Percentiles rank a stretch among this genome's conserved stretches.
These are phyloP conservation scores for Tapirus indicus DNA, from an alignment of 2,797 vertebrate genomes.

Conservation along the genomic window DNA sequence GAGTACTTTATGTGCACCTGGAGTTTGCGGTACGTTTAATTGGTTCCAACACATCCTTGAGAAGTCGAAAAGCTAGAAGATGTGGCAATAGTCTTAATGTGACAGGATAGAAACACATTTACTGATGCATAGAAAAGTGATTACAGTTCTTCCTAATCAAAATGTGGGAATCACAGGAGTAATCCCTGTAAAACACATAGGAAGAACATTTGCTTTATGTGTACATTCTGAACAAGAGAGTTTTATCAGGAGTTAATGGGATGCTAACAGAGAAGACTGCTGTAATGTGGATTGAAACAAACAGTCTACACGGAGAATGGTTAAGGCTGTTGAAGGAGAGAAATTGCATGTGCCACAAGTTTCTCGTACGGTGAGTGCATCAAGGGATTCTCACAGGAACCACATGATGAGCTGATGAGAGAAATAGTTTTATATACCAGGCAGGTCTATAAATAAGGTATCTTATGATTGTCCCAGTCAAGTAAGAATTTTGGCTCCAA, in stretches of 20 bases:
- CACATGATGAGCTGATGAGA: not conserved
- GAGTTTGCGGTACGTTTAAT: fast-evolving
- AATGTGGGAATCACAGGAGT: not conserved
- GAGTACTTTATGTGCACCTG: not conserved
- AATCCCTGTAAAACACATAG: too few species aligned
- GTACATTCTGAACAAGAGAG: too few species aligned
- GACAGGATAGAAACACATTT: not conserved
- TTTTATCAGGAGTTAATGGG: not conserved
- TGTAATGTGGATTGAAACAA: not conserved
- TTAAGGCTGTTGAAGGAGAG: too few species aligned
- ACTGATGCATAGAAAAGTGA: not conserved
- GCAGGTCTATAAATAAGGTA: not conserved
- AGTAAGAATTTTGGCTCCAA: not conserved
- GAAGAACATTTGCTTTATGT: too few species aligned
- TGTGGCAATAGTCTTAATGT: not conserved
- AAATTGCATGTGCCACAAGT: not conserved
- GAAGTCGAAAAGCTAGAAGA: not conserved
- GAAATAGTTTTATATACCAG: not conserved
- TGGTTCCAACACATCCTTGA: not conserved
- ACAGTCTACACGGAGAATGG: not conserved
- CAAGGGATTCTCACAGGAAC: not conserved
- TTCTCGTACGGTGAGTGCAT: not conserved
- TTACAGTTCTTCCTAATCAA: too few species aligned
- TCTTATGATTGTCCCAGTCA: not conserved
- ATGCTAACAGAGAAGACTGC: not conserved